Percentiles rank a stretch among this genome's conserved stretches.
These are phyloP conservation scores for Oscheius sp. DNA, from an alignment of 2,888 invertebrate species.

Conservation along the genomic window DNA sequence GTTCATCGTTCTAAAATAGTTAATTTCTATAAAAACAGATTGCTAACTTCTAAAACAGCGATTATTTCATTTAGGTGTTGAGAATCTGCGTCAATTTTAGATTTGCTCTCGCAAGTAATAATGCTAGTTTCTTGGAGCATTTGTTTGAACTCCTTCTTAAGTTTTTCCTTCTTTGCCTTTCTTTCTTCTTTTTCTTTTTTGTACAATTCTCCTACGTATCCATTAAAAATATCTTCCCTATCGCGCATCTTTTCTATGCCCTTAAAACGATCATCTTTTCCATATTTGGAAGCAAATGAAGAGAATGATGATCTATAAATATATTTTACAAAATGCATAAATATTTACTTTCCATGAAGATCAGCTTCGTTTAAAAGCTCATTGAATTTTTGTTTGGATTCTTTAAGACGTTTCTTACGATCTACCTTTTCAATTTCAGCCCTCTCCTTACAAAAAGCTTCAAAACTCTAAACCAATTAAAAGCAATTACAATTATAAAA, in stretches of 20 bases:
- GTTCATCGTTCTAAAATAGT: no score
- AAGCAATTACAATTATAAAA: background rate
- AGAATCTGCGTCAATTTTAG: background rate
- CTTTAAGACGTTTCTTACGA: conserved; percentile 90
- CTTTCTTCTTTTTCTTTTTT: conserved; percentile 95
- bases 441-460: conserved; percentile 89
- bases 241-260: conserved; percentile 96
- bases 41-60: no score
- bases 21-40: no score
- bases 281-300: conserved; percentile 91
- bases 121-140: no score
- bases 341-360: conserved; percentile 89
- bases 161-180: conserved; percentile 86
- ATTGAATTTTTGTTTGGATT: conserved; percentile 88
- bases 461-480: conserved; percentile 75
- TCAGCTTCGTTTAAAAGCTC: conserved; percentile 88
- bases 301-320: conserved; percentile 86
- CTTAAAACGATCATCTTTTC: conserved; percentile 94
- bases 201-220: conserved; percentile 89
- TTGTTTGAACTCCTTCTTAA: conserved; percentile 78
- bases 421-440: conserved; percentile 98
- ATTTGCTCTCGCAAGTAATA: background rate
- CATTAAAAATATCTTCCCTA: conserved; percentile 89
- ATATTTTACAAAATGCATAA: background rate
- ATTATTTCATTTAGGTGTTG: no score